Base-by-base conservation (phyloP, 2,797 vertebrate species). In the Balearica regulorum region DNA sequence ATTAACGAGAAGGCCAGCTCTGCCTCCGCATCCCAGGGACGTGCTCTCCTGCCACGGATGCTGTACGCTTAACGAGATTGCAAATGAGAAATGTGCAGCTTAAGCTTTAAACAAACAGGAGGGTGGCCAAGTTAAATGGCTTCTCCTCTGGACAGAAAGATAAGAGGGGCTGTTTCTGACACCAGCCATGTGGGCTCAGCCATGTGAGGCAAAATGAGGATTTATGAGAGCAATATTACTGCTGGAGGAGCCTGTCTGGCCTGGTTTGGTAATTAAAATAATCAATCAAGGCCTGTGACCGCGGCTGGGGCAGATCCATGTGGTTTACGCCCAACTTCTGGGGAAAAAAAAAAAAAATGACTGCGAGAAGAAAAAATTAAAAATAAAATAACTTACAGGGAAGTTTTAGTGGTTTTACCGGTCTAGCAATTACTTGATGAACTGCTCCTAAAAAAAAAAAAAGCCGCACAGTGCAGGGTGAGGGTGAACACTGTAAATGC, bases 191-290 rank as follows among this genome's bases (percentile, higher is more conserved):
- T 57, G 76, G 79, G 92, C 84, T 92, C 37, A 44, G 94, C 33
- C 41, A 65, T 84, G 71, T 31, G 86, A 94, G 93, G 93, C 57
- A 90, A 94, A 95, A 96, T 65, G 92, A 98, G 98, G 98, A 99
- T 99, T 98, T 98, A 98, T 97, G 98, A 98, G 97, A 72, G 81
- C 97, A 98, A 97, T 98, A 96, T 97, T 90, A 90, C 55, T 35
- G 49, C 75, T 80, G 88, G 96, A 97, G 93, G 91, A 95, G 82
- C 89, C 96, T 97, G 92, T 88, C 83, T 82, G 95, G 91, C 87
- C 97, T 97, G 95, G 93, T 97, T 73, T 97, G 98, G 96, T 98
- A 98, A 98, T 98, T 98, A 99, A 98, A 98, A 98, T 93, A 98
- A 98, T 98, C 98, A 98, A 94, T 99, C 98, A 98, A 98, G 91